Base-by-base conservation (phyloP, 2,888 invertebrate genomes). In the Eupithecia pulchellata region DNA sequence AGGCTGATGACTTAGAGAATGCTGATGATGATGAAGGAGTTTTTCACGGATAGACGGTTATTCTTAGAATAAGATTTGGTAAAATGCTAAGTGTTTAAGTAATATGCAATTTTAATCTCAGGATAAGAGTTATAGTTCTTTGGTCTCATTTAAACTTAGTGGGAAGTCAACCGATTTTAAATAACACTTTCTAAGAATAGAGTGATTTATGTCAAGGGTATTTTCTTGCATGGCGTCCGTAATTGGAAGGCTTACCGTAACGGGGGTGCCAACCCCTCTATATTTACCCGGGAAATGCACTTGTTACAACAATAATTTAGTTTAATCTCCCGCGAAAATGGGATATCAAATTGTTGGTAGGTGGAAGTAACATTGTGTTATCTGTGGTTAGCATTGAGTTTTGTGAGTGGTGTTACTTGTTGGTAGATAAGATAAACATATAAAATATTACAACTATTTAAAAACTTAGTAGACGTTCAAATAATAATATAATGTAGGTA, bases 171-270 rank as follows among this genome's bases (percentile, higher is more conserved):
- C 3, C 17, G 6, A 17, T 8, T 6, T 57, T 29, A 17, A 66
- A 60, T 58, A 9, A 0, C 0, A 17, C 14, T 77, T 74, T 64
- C 61, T 30, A 47, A 20, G n/a, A 30, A 68, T 55, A 25, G 71
- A 76, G 69, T 79, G 81, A 82, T 52, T 84, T 85, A 83, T 80
- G 78, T 81, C 73, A 76, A 65, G 72, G 73, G 73, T 75, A 65
- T 77, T 79, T 78, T 76, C 75, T 73, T 75, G 78, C 79, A 79
- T 75, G 79, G 78, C 77, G 73, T 75, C 74, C 72, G 80, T 83
- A 86, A 85, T 85, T 83, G 81, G 80, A 78, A 78, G 76, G 76
- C 76, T 79, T 79, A 82, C 78, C 79, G 66, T 8, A 3, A 25
- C 72, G 74, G 74, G 77, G 72, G 75, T 70, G 71, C 68, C 64